Evolutionary conservation across 2,113 vertebrate genomes (phyloP), one percentile per base, ranked within the genome.

Genomic region (Phasianus colchicus): DNA sequence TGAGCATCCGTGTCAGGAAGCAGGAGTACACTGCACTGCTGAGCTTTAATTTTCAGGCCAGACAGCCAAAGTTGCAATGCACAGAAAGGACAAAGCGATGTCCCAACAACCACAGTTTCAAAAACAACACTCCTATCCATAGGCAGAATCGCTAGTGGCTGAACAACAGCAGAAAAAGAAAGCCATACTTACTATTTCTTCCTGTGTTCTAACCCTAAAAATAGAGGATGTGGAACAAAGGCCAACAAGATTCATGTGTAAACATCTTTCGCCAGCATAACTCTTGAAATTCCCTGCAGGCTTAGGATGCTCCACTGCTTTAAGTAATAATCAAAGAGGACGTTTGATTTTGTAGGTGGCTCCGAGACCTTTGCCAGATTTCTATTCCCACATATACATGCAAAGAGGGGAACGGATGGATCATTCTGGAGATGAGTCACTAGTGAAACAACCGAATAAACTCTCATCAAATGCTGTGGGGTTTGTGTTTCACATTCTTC

Each of bases 381-480:
- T 1, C n/a, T 67, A 75, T 65, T 24, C n/a, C 15, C 42, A 52
- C 11, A 24, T 20, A 71, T 1, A 60, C 16, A 54, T 1, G 43
- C 55, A 47, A 18, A 58, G 47, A 67, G 13, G 9, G 13, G 88
- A 78, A 34, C 34, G 34, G 75, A 88, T 84, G 80, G 70, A 93
- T 93, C 57, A 48, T 66, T 75, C 88, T 86, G 76, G 65, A 90
- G 90, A 93, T 95, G 91, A 97, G 88, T 95, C 95, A 95, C 80
- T 65, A 48, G 29, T n/a, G 88, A 93, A 95, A 93, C 74, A 93
- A 89, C 79, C 96, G 86, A 95, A 92, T 43, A 79, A 91, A 88
- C 55, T 89, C 54, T 61, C 93, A 76, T 67, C 79, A 95, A 95
- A 83, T 36, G 67, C 55, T 90, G 72, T 58, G 65, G 55, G 38